Base-by-base conservation (phyloP, 2,888 invertebrate species). In the Leptopilina drosophilae region DNA sequence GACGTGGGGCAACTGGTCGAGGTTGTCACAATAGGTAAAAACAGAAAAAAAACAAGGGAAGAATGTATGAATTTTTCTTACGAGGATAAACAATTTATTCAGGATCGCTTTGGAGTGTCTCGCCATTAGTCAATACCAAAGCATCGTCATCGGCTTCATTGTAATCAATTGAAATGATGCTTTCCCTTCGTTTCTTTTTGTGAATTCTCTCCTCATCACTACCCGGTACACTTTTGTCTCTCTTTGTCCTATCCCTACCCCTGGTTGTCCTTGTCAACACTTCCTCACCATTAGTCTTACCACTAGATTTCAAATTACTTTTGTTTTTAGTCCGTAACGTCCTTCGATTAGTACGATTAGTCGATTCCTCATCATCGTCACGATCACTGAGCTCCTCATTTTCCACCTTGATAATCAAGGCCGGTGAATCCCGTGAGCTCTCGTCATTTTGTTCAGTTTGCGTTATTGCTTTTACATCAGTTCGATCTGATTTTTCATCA, bases 101-200 rank as follows among this genome's bases (percentile, higher is more conserved):
- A 46, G 91, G 90, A 87, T 91, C 91, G 87, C 91, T 91, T 81
- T 91, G 91, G 76, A 91, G 84, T 76, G 87, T 91, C 80, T 95
- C 95, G 82, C 95, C 95, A 91, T 95, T 95, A 85, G 95, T 93
- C 85, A 94, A 93, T 82, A 95, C 94, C 88, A 95, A 94, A n/a
- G 95, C 94, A 76, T 95, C 94, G 85, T 95, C 95, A 80, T 95
- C 95, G 85, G 87, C 90, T 77, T 95, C 95, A 89, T 95, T 95
- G 92, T 95, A 95, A 92, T 95, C 95, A 80, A 95, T 93, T 80
- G 95, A 95, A 78, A 95, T 93, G 81, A 95, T 95, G 78, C 95
- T 95, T 84, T 94, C 95, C 83, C 95, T 93, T 82, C 95, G 93
- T 83, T 95, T 94, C 90, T 96, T 95, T 92, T 95, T 95, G 76